Evolutionary conservation across 2,888 invertebrate genomes (phyloP), one percentile per base, ranked within the genome.

Genomic region (Salpingus planirostris): DNA sequence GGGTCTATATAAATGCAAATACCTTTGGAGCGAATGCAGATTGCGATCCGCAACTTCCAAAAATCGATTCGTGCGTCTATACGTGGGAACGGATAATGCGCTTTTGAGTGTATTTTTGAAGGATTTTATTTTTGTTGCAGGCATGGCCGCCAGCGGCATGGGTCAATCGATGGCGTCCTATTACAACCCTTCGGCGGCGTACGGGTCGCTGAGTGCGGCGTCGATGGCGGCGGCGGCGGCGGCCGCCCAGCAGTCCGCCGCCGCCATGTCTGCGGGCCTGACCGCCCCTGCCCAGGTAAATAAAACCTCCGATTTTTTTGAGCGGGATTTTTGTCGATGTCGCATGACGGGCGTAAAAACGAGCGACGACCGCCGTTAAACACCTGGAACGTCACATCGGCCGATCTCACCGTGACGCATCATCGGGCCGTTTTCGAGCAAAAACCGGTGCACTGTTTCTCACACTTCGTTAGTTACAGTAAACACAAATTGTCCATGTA

Each of bases 221-320:
- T 78, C 80, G 58, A 72, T 73, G 70, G 74, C 74, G 15, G 80
- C 80, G n/a, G 80, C 78, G 0, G 80, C 80, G 1, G 80, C 80
- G 1, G 80, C 80, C 1, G 80, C 80, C 1, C 78, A 80, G 54
- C 78, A 80, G 52, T 76, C 76, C 27, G 78, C 80, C 23, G 76
- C 74, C 23, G 79, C 79, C 13, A 78, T 81, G 64, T 76, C 76
- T 18, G 80, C 78, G 3, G 78, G 80, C n/a, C 67, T 81, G 24
- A 64, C 66, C 28, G 72, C 75, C 33, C 77, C 80, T 36, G 72
- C 74, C 48, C 81, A 81, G 77, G 81, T 81, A 66, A 67, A 55
- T 11, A 21, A 15, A 10, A 15, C n/a, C n/a, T n/a, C n/a, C n/a
- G n/a, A n/a, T n/a, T n/a, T n/a, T n/a, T n/a, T n/a, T n/a, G n/a